A percentile compares a stretch with the other conserved stretches of the same genome.
phyloP scores from a whole-genome alignment of 1,140 invertebrate species.

The Penaeus indicus region DNA sequence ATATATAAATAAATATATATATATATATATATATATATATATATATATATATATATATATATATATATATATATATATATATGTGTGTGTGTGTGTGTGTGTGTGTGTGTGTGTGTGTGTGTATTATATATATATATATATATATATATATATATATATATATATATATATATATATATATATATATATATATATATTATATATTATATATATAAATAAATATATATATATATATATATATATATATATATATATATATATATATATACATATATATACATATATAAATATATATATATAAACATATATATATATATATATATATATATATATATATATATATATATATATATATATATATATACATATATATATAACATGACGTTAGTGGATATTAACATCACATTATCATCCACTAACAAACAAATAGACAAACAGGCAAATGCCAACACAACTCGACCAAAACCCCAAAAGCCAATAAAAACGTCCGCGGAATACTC shows the following conservation, averaged over 20 bases:
- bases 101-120: neutral
- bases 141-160: constrained; percentile 32
- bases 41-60: constrained; percentile 14
- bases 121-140: neutral
- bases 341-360: constrained; percentile 24
- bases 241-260: no score
- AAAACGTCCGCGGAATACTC: no score
- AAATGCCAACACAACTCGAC: no score
- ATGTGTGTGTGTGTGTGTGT: neutral
- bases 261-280: constrained; percentile 12
- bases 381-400: no score
- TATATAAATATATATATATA: constrained; percentile 4
- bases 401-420: no score
- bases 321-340: constrained; percentile 23
- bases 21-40: neutral
- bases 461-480: no score
- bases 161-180: constrained; percentile 27
- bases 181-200: constrained; percentile 16
- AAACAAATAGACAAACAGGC: no score
- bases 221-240: constrained; percentile 4
- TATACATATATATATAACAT: constrained; percentile 4
- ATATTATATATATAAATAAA: neutral
- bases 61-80: constrained; percentile 5
- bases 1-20: neutral
- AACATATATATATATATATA: no score